Percentiles rank a stretch among this genome's conserved stretches.
Evolutionary conservation across 1,140 invertebrate species (phyloP).

Genomic region (Capitella teleta): DNA sequence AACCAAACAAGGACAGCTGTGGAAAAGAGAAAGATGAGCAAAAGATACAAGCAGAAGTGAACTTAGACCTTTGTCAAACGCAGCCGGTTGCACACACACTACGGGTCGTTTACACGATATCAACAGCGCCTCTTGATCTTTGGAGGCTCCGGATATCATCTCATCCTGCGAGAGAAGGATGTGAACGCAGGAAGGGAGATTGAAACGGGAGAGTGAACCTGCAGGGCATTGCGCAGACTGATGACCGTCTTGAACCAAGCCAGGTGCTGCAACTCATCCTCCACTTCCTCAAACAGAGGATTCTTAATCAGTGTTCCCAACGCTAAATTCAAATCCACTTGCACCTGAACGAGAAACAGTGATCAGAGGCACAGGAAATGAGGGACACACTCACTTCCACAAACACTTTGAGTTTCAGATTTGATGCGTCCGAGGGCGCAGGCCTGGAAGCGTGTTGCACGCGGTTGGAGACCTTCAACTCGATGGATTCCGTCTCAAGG

Average conservation of each 20-base stretch:
- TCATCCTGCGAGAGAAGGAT: constrained; percentile 59
- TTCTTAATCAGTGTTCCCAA: constrained; percentile 84
- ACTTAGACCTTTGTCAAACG: constrained; percentile 59
- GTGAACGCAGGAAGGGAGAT: neutral
- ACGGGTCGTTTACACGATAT: constrained; percentile 82
- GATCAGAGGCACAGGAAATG: too few relatives aligned
- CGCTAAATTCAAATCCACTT: constrained; percentile 87
- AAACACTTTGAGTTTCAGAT: too few relatives aligned
- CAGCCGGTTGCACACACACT: constrained; percentile 88
- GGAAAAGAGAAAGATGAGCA: neutral
- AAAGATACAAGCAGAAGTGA: neutral
- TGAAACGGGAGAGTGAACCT: too few relatives aligned
- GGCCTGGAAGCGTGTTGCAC: constrained; percentile 47
- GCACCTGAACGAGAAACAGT: constrained; percentile 72
- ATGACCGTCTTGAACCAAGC: constrained; percentile 95
- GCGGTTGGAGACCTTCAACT: constrained; percentile 84
- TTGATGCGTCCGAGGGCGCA: neutral
- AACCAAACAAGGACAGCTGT: constrained; percentile 88
- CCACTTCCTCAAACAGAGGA: constrained; percentile 88
- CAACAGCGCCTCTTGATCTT: constrained; percentile 83
- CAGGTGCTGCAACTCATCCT: constrained; percentile 90
- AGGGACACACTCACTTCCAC: too few relatives aligned
- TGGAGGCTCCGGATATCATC: constrained; percentile 53
- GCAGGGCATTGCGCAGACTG: constrained; percentile 45
- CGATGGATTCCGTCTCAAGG: constrained; percentile 72